Conservation (phyloP, 2,113 vertebrate species). For the Mesitornis unicolor region DNA sequence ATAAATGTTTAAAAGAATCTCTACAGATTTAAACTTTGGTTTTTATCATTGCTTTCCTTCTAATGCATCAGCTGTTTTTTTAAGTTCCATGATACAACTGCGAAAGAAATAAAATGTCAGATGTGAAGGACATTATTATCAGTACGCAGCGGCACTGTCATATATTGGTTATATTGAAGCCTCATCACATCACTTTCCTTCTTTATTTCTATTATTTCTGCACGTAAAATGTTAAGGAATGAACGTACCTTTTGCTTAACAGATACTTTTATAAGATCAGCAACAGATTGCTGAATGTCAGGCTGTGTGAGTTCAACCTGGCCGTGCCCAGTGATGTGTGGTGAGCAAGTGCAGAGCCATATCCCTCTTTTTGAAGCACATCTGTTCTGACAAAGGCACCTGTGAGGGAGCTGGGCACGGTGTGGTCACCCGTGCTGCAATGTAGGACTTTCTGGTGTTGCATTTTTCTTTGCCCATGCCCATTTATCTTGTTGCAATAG, state of each 20-base stretch:
- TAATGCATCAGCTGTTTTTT: conserved; percentile 3
- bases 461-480: background rate
- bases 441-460: background rate
- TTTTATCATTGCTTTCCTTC: background rate
- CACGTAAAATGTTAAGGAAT: background rate
- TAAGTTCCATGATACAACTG: background rate
- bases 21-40: background rate
- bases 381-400: background rate
- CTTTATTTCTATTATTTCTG: background rate
- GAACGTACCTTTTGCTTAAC: background rate
- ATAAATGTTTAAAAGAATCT: background rate
- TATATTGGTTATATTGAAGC: background rate
- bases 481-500: background rate
- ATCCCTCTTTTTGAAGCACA: background rate
- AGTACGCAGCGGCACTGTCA: background rate
- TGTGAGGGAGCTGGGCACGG: background rate
- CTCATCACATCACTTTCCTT: background rate
- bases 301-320: background rate
- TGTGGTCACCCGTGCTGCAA: background rate
- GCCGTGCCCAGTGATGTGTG: accelerated
- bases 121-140: background rate
- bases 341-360: background rate
- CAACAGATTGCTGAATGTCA: background rate
- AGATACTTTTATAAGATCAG: background rate
- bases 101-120: background rate